phyloP scores from a whole-genome alignment of 2,888 invertebrate species.

The Villa cingulata region DNA sequence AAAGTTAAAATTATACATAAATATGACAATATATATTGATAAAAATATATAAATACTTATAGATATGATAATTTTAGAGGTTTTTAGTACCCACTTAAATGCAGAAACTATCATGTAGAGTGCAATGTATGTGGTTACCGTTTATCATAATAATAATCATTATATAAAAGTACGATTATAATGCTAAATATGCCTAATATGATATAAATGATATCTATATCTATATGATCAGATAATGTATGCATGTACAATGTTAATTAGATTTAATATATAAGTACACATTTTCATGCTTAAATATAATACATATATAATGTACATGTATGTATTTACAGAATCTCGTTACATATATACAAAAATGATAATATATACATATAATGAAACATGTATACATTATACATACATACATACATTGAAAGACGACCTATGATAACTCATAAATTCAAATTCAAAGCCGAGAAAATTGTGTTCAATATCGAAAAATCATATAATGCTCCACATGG shows the following conservation, averaged over 20 bases:
- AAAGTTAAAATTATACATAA: too few relatives aligned
- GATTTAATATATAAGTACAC: too few relatives aligned
- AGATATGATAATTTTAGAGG: not conserved
- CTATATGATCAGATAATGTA: too few relatives aligned
- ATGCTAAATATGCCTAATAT: not conserved
- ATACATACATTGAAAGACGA: conserved; percentile 2
- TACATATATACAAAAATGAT: too few relatives aligned
- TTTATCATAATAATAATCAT: conserved; percentile 11
- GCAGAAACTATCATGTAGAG: conserved; percentile 8
- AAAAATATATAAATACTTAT: not conserved
- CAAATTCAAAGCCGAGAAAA: conserved; percentile 6
- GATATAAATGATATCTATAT: too few relatives aligned
- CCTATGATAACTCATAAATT: not conserved
- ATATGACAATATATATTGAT: too few relatives aligned
- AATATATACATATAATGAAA: too few relatives aligned
- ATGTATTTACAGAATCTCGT: too few relatives aligned
- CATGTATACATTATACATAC: too few relatives aligned
- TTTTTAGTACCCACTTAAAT: conserved; percentile 7
- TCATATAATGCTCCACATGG: not conserved
- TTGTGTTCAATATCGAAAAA: conserved; percentile 3
- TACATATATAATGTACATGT: too few relatives aligned
- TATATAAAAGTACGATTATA: not conserved
- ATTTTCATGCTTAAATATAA: too few relatives aligned
- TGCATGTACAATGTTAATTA: too few relatives aligned
- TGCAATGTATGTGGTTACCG: conserved; percentile 13